Evolutionary conservation across 2,888 invertebrate genomes (phyloP).

Genomic region (Nomada flava): DNA sequence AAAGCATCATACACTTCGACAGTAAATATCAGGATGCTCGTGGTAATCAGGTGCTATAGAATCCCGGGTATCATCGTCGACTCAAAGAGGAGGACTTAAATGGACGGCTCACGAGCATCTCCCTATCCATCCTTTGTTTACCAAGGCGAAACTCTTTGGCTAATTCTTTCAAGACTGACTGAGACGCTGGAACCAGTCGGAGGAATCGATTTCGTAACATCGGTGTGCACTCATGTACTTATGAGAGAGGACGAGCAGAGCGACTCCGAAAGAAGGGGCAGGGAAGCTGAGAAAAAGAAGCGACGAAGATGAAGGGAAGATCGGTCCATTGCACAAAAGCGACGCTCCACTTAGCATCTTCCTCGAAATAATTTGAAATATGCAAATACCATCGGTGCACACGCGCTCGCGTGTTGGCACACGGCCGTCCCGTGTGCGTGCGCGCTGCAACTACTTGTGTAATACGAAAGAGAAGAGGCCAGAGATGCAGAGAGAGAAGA

Average conservation of each 20-base stretch:
- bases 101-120: not conserved
- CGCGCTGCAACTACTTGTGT: not conserved
- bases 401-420: conserved; percentile 47
- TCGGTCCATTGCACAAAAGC: conserved; percentile 65
- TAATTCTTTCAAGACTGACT: conserved; percentile 34
- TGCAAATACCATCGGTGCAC: conserved; percentile 73
- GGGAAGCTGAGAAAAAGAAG: conserved; percentile 37
- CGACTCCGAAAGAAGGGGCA: not conserved
- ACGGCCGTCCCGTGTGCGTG: conserved; percentile 54
- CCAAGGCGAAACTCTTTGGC: conserved; percentile 45
- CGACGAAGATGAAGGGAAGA: conserved; percentile 57
- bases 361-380: conserved; percentile 79
- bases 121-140: conserved; percentile 28
- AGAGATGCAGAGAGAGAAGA: conserved; percentile 57
- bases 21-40: conserved; percentile 28
- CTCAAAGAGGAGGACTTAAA: conserved; percentile 1
- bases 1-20: not conserved
- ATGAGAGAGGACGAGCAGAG: conserved; percentile 18
- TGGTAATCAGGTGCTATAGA: conserved; percentile 53
- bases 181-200: not conserved
- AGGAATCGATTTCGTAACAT: conserved; percentile 58
- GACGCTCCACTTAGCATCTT: conserved; percentile 72
- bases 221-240: conserved; percentile 57
- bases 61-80: conserved; percentile 18
- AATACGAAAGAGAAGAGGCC: conserved; percentile 28